Conservation (phyloP, 2,888 invertebrate genomes). For the Adelphocoris suturalis region DNA sequence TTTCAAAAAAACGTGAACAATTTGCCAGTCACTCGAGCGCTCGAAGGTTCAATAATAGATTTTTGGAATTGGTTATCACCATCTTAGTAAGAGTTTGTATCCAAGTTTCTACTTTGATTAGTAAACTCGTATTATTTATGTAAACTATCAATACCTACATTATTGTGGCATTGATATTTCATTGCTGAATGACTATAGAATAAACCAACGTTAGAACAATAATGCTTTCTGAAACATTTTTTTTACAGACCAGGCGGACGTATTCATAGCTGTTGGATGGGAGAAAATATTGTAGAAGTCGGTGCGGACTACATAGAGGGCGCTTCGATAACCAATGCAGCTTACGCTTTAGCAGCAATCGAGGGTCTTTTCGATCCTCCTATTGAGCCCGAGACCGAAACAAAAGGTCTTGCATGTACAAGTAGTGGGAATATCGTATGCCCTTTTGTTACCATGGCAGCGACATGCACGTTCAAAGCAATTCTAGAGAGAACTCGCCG, state of each 20-base stretch:
- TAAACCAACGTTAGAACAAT: background rate
- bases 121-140: too few species aligned
- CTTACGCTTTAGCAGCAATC: slow-evolving; percentile 85
- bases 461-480: slow-evolving; percentile 84
- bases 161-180: too few species aligned
- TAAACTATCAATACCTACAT: too few species aligned
- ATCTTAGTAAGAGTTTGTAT: too few species aligned
- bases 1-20: too few species aligned
- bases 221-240: background rate
- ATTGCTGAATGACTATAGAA: too few species aligned
- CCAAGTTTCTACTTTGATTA: too few species aligned
- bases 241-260: slow-evolving; percentile 85
- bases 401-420: slow-evolving; percentile 63
- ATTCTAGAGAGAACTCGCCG: slow-evolving; percentile 82
- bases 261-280: slow-evolving; percentile 88
- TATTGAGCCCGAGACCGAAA: slow-evolving; percentile 73
- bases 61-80: too few species aligned
- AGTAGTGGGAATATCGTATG: slow-evolving; percentile 60
- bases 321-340: slow-evolving; percentile 83
- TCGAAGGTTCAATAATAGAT: too few species aligned
- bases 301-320: slow-evolving; percentile 88
- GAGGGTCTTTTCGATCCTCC: slow-evolving; percentile 81
- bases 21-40: too few species aligned
- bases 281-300: slow-evolving; percentile 85
- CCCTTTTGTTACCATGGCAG: slow-evolving; percentile 83